Conservation (phyloP, 2,888 invertebrate species). For the Athrips mouffetella region DNA sequence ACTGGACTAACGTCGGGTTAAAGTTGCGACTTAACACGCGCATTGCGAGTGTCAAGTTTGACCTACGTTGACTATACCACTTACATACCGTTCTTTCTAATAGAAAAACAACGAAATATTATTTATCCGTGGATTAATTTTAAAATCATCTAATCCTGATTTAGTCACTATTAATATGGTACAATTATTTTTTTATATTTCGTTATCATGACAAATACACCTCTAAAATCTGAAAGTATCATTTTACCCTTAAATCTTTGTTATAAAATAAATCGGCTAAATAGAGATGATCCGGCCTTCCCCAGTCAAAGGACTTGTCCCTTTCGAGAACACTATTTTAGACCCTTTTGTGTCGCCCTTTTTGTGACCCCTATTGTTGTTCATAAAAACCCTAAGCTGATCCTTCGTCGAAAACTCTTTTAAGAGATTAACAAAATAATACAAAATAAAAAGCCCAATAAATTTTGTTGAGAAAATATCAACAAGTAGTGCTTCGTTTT, state of each 20-base stretch:
- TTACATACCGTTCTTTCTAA: no score
- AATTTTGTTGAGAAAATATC: constrained; percentile 1
- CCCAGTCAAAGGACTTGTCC: constrained; percentile 51
- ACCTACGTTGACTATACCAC: no score
- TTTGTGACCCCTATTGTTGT: constrained; percentile 51
- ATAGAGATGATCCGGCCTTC: constrained; percentile 45
- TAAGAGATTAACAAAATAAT: constrained; percentile 2
- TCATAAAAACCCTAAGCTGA: constrained; percentile 3
- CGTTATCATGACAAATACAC: no score
- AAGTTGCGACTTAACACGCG: no score
- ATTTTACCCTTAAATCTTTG: constrained; percentile 10
- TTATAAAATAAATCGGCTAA: constrained; percentile 18
- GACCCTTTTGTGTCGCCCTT: constrained; percentile 48
- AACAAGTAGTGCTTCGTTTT: constrained; percentile 1
- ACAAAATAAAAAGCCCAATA: not conserved
- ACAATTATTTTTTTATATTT: no score
- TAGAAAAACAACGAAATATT: no score
- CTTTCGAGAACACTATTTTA: constrained; percentile 46
- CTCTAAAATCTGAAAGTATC: not conserved
- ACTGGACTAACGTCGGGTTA: no score
- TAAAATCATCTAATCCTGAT: no score
- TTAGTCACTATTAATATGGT: no score
- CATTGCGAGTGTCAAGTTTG: no score
- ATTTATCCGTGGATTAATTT: no score
- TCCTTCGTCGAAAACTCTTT: constrained; percentile 4